These are phyloP conservation scores for Astur gentilis DNA, from an alignment of 2,113 vertebrate species.

Conservation along the genomic window DNA sequence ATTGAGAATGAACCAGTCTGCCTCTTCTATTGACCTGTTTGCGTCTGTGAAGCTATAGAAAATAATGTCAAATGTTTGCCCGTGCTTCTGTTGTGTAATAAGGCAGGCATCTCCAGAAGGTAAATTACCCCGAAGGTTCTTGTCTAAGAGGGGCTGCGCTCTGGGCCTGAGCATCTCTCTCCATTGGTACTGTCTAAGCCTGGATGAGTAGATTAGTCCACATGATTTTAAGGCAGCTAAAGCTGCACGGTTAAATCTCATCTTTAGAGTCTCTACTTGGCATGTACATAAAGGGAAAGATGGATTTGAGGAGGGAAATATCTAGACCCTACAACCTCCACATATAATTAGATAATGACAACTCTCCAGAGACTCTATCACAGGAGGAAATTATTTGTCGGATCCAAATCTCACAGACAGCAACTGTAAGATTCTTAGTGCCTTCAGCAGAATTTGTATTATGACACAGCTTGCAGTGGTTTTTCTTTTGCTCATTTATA, in stretches of 20 bases:
- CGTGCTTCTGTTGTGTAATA: not conserved
- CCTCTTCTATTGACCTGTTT: not conserved
- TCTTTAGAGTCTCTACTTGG: not conserved
- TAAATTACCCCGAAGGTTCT: not conserved
- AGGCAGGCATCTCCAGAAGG: not conserved
- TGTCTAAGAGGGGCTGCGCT: not conserved
- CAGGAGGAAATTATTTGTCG: not conserved
- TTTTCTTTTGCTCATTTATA: not conserved
- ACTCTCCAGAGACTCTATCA: not conserved
- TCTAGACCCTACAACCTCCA: not conserved
- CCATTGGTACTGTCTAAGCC: not conserved
- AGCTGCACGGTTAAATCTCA: not conserved
- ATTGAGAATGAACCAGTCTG: not conserved
- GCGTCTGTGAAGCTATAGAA: not conserved
- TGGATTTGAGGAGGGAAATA: not conserved
- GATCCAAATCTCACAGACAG: not conserved
- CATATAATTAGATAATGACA: slow-evolving; percentile 20
- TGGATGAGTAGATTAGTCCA: not conserved
- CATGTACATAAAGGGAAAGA: not conserved
- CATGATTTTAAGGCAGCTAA: not conserved
- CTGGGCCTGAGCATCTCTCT: not conserved
- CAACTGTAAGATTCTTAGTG: not conserved
- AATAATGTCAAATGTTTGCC: not conserved
- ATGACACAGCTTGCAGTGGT: not conserved
- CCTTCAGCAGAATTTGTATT: not conserved